Conservation (phyloP, 2,888 invertebrate species). For the Cataglyphis albicans region DNA sequence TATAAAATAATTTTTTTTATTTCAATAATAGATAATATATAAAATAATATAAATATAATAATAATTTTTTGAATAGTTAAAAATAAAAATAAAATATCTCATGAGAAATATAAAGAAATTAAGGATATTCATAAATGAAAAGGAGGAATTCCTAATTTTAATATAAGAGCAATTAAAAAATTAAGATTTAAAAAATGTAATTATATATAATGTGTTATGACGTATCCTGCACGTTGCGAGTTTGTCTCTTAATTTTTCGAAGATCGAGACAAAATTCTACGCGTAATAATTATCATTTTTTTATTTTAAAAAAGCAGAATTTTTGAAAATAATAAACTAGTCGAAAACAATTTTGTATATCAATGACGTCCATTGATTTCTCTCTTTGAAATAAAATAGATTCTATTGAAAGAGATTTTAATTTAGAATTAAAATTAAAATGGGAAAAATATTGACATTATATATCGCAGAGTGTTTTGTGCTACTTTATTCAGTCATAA, state of each 20-base stretch:
- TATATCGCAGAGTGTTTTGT: neutral
- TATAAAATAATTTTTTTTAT: conserved; percentile 83
- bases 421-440: neutral
- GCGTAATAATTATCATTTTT: neutral
- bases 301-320: neutral
- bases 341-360: neutral
- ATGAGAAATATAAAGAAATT: too few relatives aligned
- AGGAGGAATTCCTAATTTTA: too few relatives aligned
- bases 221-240: neutral
- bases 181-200: too few relatives aligned
- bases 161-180: too few relatives aligned
- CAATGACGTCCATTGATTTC: neutral
- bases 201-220: neutral
- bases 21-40: conserved; percentile 71
- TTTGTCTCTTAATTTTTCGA: neutral
- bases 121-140: too few relatives aligned
- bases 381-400: neutral
- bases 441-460: neutral
- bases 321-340: neutral
- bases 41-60: too few relatives aligned
- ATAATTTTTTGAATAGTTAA: conserved; percentile 42
- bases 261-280: neutral
- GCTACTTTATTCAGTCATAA: neutral
- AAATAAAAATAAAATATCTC: too few relatives aligned
- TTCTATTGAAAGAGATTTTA: neutral